Conservation (phyloP, 2,797 vertebrate genomes). For the Coccyzus lansbergi region DNA sequence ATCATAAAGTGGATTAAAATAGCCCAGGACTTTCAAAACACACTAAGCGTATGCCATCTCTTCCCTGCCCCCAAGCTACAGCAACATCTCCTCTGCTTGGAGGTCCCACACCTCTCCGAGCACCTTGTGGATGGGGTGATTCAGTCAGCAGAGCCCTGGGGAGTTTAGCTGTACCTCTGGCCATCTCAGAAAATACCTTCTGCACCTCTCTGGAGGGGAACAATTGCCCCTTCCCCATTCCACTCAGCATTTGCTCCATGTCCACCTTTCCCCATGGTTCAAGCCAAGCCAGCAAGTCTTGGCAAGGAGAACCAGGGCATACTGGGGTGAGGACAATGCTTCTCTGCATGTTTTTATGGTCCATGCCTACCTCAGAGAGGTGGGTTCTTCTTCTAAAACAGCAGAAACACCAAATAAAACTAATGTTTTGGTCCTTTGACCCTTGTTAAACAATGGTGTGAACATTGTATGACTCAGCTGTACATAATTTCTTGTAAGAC, state of each 20-base stretch:
- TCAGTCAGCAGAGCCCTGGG: neutral
- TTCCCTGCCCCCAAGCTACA: neutral
- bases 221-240: neutral
- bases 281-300: neutral
- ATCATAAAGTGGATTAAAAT: slow-evolving; percentile 20
- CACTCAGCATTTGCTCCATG: neutral
- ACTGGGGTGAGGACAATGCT: neutral
- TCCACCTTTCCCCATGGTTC: neutral
- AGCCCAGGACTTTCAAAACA: neutral
- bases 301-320: neutral
- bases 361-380: neutral
- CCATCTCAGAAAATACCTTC: neutral
- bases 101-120: accelerated
- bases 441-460: accelerated
- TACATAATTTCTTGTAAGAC: too few relatives aligned
- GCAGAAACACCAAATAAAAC: neutral
- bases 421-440: neutral
- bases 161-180: accelerated
- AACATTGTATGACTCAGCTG: accelerated
- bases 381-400: neutral
- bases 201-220: too few relatives aligned
- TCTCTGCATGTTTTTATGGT: neutral
- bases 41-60: neutral
- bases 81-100: neutral
- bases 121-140: neutral